Conservation (phyloP, 2,888 invertebrate genomes). For the Drosophila kokeensis region DNA sequence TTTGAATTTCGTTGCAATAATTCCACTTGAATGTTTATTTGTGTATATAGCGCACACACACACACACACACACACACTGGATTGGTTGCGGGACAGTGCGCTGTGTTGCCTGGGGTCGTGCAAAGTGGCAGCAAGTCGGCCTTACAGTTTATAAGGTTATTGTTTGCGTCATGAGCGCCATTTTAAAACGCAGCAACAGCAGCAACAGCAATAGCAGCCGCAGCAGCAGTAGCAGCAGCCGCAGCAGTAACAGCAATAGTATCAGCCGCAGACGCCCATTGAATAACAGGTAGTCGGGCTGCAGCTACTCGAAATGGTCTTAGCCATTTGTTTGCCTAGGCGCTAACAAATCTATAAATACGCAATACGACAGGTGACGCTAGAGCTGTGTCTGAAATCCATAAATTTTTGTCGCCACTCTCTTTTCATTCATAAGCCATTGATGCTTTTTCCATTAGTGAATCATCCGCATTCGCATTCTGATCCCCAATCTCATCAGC, state of each 20-base stretch:
- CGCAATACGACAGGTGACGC: conserved; percentile 48
- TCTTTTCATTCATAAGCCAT: conserved; percentile 69
- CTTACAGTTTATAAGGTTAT: conserved; percentile 75
- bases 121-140: conserved; percentile 44
- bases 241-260: conserved; percentile 27
- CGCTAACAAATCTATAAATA: conserved; percentile 56
- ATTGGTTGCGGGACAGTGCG: conserved; percentile 1
- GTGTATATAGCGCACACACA: conserved; percentile 71
- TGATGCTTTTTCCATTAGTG: conserved; percentile 79
- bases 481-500: conserved; percentile 5
- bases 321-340: conserved; percentile 66
- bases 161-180: conserved; percentile 76
- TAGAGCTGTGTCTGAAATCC: conserved; percentile 52
- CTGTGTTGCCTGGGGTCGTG: background rate
- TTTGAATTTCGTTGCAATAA: conserved; percentile 81
- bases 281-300: conserved; percentile 9
- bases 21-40: conserved; percentile 82
- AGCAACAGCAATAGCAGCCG: conserved; percentile 8
- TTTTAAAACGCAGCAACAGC: conserved; percentile 63
- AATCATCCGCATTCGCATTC: conserved; percentile 18
- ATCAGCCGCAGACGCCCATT: background rate
- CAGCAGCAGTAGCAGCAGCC: conserved; percentile 29
- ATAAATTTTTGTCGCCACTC: conserved; percentile 69
- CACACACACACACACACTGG: conserved; percentile 14
- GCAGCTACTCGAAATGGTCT: conserved; percentile 45